phyloP scores from a whole-genome alignment of 2,113 vertebrate genomes.

The Oreochromis niloticus region DNA sequence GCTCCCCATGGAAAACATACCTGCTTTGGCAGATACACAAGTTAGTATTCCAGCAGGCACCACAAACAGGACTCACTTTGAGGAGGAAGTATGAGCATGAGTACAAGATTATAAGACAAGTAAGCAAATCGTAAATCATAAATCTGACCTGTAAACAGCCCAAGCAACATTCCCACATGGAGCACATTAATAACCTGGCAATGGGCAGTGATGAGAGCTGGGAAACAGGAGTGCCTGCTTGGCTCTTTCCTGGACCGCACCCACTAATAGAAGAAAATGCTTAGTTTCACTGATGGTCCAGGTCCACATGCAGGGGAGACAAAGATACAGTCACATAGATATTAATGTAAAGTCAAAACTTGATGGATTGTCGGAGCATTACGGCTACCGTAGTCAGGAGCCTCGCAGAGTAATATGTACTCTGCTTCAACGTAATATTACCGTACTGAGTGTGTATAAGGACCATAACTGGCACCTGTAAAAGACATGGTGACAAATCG shows the following conservation, averaged over 20 bases:
- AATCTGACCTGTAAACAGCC: not conserved
- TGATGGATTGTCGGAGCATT: not conserved
- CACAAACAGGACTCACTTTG: not conserved
- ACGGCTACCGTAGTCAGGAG: not conserved
- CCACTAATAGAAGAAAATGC: not conserved
- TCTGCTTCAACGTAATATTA: not conserved
- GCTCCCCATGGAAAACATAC: not conserved
- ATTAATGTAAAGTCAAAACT: not conserved
- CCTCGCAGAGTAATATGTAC: accelerated
- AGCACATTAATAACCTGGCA: not conserved
- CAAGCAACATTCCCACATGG: not conserved
- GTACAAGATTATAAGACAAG: not conserved
- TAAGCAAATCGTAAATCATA: not conserved
- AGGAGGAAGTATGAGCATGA: not conserved
- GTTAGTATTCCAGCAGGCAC: not conserved
- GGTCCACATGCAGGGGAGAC: not conserved
- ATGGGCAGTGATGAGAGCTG: not conserved
- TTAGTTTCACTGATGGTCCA: not conserved
- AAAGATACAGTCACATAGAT: not conserved
- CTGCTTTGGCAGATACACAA: not conserved
- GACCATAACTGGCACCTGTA: not conserved
- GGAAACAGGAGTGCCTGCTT: not conserved
- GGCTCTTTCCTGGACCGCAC: not conserved
- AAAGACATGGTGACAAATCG: not conserved
- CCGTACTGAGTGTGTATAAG: not conserved